Evolutionary conservation across 2,113 vertebrate species (phyloP).

Genomic region (Otis tarda): DNA sequence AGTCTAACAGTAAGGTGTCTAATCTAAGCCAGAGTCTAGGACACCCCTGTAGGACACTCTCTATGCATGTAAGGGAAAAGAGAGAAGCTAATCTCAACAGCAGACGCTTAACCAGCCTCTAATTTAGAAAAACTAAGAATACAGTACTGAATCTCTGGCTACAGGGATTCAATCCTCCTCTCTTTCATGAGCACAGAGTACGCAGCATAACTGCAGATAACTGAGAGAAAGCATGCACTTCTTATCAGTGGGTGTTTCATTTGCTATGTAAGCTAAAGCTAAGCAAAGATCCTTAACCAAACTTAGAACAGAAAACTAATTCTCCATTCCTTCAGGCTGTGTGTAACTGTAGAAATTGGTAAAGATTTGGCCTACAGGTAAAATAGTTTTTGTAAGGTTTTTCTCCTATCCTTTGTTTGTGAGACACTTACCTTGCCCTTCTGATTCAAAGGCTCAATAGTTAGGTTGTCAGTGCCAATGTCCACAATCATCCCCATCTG

Average conservation of each 20-base stretch:
- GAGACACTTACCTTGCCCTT: conserved; percentile 87
- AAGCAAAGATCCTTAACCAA: not conserved
- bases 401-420: not conserved
- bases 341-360: not conserved
- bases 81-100: not conserved
- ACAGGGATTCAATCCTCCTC: not conserved
- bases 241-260: not conserved
- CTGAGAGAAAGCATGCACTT: not conserved
- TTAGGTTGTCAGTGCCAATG: conserved; percentile 91
- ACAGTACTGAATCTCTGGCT: not conserved
- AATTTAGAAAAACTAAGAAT: not conserved
- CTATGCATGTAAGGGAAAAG: not conserved
- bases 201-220: not conserved
- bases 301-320: not conserved
- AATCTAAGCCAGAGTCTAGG: not conserved
- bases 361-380: not conserved
- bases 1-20: not conserved
- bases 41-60: not conserved
- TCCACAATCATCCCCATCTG: conserved; percentile 97
- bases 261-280: not conserved
- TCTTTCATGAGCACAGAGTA: accelerated
- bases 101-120: not conserved
- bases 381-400: not conserved
- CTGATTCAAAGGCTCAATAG: conserved; percentile 89
- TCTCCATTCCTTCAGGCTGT: not conserved